These are phyloP conservation scores for Amphipoea lucens DNA, from an alignment of 2,888 invertebrate genomes.

Conservation along the genomic window DNA sequence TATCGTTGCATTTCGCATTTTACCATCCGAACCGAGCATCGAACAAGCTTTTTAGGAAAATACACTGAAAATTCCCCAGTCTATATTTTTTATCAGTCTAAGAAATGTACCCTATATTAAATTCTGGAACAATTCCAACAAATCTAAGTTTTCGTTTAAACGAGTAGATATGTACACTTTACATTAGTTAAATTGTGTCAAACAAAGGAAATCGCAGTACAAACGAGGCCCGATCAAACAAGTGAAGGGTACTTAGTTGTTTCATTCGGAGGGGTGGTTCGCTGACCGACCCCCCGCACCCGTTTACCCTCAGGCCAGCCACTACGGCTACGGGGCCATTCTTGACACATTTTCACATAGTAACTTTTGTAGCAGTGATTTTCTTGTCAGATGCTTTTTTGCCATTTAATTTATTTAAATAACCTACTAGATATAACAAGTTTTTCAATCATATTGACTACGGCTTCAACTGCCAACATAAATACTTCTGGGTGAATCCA, in stretches of 20 bases:
- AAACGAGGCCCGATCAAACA: slow-evolving; percentile 57
- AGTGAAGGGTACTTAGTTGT: slow-evolving; percentile 54
- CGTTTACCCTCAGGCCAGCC: not conserved
- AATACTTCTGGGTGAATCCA: not conserved
- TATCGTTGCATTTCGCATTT: slow-evolving; percentile 1
- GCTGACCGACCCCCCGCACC: slow-evolving; percentile 48
- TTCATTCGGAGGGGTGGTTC: slow-evolving; percentile 51
- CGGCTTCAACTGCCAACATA: not conserved
- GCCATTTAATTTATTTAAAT: not conserved
- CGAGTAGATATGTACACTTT: not conserved
- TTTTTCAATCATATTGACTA: not conserved
- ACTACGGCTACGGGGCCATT: slow-evolving; percentile 23
- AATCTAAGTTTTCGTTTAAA: slow-evolving; percentile 44
- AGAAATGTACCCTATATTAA: not conserved
- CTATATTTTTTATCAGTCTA: not conserved
- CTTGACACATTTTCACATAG: slow-evolving; percentile 40
- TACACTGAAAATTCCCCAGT: not conserved
- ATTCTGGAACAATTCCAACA: slow-evolving; percentile 29
- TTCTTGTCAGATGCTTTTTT: slow-evolving; percentile 5
- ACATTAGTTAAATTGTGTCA: slow-evolving; percentile 26
- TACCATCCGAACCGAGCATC: not conserved
- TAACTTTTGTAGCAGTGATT: slow-evolving; percentile 30
- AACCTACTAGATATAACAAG: not conserved
- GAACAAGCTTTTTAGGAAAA: not conserved
- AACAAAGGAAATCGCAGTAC: slow-evolving; percentile 59